A percentile compares a stretch with the other conserved stretches of the same genome.
Evolutionary conservation across 2,113 vertebrate genomes (phyloP).

Genomic region (Amia ocellicauda): DNA sequence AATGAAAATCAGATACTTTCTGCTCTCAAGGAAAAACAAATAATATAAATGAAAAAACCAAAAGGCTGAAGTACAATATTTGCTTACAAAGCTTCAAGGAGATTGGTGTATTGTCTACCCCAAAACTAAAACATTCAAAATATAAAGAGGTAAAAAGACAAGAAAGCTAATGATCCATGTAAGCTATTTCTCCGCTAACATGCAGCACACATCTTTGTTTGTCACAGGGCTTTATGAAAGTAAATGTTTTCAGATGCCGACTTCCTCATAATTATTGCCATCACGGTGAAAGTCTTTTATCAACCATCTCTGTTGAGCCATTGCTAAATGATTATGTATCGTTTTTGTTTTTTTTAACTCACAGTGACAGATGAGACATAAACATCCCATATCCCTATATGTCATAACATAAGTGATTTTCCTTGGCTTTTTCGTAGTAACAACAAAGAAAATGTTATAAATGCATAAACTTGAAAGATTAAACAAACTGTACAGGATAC

Average conservation of each 20-base stretch:
- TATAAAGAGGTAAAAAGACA: constrained; percentile 12
- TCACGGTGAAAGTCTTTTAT: constrained; percentile 6
- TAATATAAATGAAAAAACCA: neutral
- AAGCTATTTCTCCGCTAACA: constrained; percentile 6
- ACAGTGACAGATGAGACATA: constrained; percentile 3
- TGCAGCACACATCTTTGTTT: constrained; percentile 7
- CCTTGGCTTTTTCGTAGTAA: neutral
- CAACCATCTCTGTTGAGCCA: constrained; percentile 16
- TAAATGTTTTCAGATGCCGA: constrained; percentile 17
- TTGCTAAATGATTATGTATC: constrained; percentile 12
- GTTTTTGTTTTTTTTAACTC: neutral
- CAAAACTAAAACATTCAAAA: constrained; percentile 10
- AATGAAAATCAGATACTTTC: neutral
- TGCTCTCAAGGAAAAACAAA: neutral
- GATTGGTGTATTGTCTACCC: constrained; percentile 9
- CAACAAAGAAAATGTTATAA: neutral
- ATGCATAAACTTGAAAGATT: neutral
- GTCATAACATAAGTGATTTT: neutral
- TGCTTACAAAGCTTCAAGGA: neutral
- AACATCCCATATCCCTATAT: constrained; percentile 11
- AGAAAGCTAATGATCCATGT: constrained; percentile 24
- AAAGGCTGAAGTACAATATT: neutral
- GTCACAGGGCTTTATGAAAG: constrained; percentile 7
- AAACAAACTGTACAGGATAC: no score
- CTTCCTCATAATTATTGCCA: constrained; percentile 25